Base-by-base conservation (phyloP, 2,888 invertebrate species). In the Lampropteryx suffumata region DNA sequence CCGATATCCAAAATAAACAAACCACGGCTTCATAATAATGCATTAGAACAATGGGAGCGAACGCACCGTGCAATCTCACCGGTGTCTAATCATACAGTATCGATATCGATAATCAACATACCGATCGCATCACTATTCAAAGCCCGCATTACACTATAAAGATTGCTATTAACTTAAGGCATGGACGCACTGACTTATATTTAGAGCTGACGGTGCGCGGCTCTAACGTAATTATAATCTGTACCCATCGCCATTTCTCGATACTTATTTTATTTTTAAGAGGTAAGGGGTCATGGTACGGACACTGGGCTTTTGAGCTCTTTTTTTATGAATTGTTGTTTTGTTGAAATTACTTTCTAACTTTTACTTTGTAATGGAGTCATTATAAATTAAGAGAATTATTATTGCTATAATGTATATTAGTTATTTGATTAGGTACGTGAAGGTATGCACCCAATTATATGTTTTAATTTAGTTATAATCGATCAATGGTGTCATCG, bases 121-220 rank as follows among this genome's bases (percentile, higher is more conserved):
- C 39, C 50, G 79, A 80, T 81, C 78, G 63, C 86, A 82, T 81
- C 84, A 83, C 88, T 85, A 84, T 69, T 65, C 62, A 51, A 63
- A 26, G 70, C 67, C 73, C 62, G 78, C 79, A 82, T 81, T 82
- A 80, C 77, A 73, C 80, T 82, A 83, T 86, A 87, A 88, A 88
- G 84, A 88, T 89, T 84, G 84, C 85, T 87, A 89, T 89, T 89
- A 89, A 84, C 76, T 78, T 82, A 82, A 82, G 82, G 82, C 76
- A 72, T 35, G 35, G 35, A 72, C 76, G 76, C 72, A 71, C 66
- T 61, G 69, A 60, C 72, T 79, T 78, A 79, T 81, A 78, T 80
- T 79, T 78, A 79, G 73, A 74, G 82, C 83, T 84, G 85, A 80
- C 82, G 84, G 76, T 80, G 76, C 73, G 72, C 82, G 75, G 79